Percentiles rank a stretch among this genome's conserved stretches.
phyloP scores from a whole-genome alignment of 2,113 vertebrate genomes.

The Podiceps cristatus region DNA sequence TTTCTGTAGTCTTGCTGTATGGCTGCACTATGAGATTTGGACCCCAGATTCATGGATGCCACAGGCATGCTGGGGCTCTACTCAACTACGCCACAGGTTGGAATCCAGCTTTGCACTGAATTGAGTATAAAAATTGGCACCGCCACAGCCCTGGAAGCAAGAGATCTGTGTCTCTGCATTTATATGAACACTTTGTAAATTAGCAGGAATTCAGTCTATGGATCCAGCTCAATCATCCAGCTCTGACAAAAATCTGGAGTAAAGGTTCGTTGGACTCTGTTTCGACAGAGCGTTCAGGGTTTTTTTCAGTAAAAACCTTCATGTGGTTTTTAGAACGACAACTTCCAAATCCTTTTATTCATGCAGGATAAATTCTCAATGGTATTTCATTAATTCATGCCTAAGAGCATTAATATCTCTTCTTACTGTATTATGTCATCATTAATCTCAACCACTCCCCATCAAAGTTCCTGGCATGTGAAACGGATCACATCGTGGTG shows the following conservation, averaged over 20 bases:
- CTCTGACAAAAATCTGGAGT: neutral
- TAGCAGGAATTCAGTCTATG: neutral
- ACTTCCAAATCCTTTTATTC: constrained; percentile 56
- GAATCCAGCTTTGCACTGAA: neutral
- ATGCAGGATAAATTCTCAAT: constrained; percentile 46
- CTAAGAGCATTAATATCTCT: constrained; percentile 57
- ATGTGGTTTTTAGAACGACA: constrained; percentile 23
- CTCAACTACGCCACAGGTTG: neutral
- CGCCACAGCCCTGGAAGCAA: neutral
- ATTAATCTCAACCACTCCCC: constrained; percentile 35
- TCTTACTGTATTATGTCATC: constrained; percentile 46
- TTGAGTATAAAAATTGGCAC: neutral
- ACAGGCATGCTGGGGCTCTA: neutral
- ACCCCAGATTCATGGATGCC: neutral
- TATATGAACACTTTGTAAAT: neutral
- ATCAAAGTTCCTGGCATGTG: constrained; percentile 38
- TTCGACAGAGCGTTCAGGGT: neutral
- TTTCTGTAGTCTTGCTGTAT: neutral
- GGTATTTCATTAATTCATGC: constrained; percentile 61
- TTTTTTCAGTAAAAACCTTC: constrained; percentile 9
- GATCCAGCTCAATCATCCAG: neutral
- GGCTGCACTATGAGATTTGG: neutral
- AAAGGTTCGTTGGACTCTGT: neutral
- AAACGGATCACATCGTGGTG: neutral
- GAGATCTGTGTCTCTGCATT: neutral